Evolutionary conservation across 2,888 invertebrate species (phyloP).

Genomic region (Calameuta idolon): DNA sequence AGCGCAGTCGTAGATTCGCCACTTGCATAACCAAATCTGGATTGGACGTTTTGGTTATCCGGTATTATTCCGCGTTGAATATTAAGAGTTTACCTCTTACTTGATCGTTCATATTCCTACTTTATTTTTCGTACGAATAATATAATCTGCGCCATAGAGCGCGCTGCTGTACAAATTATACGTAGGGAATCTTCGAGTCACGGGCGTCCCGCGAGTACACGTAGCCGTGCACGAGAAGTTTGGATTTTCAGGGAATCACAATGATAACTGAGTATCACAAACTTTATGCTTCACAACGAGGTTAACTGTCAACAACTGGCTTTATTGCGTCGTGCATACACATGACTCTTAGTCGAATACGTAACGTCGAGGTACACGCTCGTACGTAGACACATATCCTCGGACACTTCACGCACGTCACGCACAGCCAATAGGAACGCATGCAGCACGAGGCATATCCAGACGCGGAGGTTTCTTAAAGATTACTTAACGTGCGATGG

Average conservation of each 20-base stretch:
- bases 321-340: not conserved
- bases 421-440: not conserved
- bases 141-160: not conserved
- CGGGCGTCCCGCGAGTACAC: not conserved
- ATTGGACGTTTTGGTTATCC: constrained; percentile 15
- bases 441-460: not conserved
- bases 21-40: constrained; percentile 46
- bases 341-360: not conserved
- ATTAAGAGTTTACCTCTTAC: not conserved
- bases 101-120: not conserved
- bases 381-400: not conserved
- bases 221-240: not conserved
- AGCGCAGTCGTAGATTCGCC: constrained; percentile 37
- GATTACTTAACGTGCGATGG: not conserved
- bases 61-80: not conserved
- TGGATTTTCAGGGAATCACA: not conserved
- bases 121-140: not conserved
- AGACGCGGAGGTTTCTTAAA: not conserved
- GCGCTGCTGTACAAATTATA: not conserved
- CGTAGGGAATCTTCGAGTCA: not conserved
- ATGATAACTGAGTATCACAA: constrained; percentile 7
- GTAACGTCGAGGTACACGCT: not conserved
- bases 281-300: constrained; percentile 19
- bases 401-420: not conserved
- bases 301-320: constrained; percentile 25